Conservation (phyloP, 2,113 vertebrate genomes). For the Brachionichthys hirsutus region DNA sequence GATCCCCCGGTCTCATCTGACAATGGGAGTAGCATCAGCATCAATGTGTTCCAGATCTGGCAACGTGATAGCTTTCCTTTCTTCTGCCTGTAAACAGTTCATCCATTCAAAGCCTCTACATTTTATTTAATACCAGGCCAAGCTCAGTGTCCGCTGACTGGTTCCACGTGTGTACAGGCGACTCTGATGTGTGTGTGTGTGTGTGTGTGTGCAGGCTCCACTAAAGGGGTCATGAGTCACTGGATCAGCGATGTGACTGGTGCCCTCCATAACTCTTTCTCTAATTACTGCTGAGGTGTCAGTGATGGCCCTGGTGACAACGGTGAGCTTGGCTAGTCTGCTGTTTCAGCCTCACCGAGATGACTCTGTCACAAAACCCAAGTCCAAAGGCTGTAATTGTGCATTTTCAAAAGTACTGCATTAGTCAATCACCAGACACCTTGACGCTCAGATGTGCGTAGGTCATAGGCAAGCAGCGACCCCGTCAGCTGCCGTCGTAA, state of each 20-base stretch:
- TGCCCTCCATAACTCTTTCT: slow-evolving; percentile 65
- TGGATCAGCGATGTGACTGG: slow-evolving; percentile 57
- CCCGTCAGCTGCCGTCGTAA: slow-evolving; percentile 64
- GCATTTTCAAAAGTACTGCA: slow-evolving; percentile 55
- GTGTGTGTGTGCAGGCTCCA: slow-evolving; percentile 9
- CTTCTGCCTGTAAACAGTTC: slow-evolving; percentile 76
- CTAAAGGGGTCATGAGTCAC: slow-evolving; percentile 71
- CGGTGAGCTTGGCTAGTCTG: slow-evolving; percentile 50
- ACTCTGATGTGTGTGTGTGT: slow-evolving; percentile 48
- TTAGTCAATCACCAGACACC: slow-evolving; percentile 64
- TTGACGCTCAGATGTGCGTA: slow-evolving; percentile 66
- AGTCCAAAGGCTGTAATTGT: slow-evolving; percentile 59
- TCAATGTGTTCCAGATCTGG: slow-evolving; percentile 75
- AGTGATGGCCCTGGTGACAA: slow-evolving; percentile 64
- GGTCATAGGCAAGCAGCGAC: slow-evolving; percentile 55
- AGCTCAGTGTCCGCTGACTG: slow-evolving; percentile 69
- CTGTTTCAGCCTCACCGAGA: slow-evolving; percentile 56
- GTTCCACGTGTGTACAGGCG: slow-evolving; percentile 73
- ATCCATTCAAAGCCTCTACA: slow-evolving; percentile 69
- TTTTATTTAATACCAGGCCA: slow-evolving; percentile 65
- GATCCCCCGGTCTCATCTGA: slow-evolving; percentile 65
- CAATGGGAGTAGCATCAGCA: slow-evolving; percentile 63
- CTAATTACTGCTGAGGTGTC: slow-evolving; percentile 73
- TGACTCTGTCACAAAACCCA: slow-evolving; percentile 57
- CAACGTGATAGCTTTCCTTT: slow-evolving; percentile 67